phyloP scores from a whole-genome alignment of 2,797 vertebrate genomes.

The Ctenosaura bakeri region DNA sequence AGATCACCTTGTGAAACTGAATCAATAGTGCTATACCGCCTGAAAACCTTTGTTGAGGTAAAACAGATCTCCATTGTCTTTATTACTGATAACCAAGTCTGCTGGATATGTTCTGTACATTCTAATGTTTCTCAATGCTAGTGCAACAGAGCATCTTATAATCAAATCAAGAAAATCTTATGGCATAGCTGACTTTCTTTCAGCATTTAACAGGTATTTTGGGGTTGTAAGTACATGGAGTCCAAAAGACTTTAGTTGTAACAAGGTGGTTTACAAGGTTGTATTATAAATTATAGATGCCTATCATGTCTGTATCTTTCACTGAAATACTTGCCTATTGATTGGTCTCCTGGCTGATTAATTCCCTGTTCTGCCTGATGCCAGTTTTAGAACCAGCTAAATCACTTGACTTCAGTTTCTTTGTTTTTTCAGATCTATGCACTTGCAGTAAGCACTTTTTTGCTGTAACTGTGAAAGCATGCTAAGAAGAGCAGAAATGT shows the following conservation, averaged over 20 bases:
- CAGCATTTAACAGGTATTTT: background rate
- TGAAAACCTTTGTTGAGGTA: constrained; percentile 1
- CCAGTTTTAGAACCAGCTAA: constrained; percentile 43
- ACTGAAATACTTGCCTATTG: constrained; percentile 35
- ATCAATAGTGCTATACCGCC: background rate
- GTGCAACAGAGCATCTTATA: background rate
- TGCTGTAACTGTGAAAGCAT: constrained; percentile 50
- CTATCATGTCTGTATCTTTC: constrained; percentile 38
- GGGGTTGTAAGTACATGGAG: constrained; percentile 14
- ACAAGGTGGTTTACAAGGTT: constrained; percentile 25
- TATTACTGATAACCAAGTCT: background rate
- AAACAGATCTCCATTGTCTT: constrained; percentile 9
- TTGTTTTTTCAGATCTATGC: constrained; percentile 48
- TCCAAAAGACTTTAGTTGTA: constrained; percentile 1
- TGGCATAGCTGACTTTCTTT: background rate
- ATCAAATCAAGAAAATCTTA: constrained; percentile 10
- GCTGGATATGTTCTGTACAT: background rate
- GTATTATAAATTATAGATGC: constrained; percentile 54
- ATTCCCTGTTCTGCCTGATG: constrained; percentile 32
- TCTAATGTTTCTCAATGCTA: background rate
- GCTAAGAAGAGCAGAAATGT: constrained; percentile 57
- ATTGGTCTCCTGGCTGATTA: constrained; percentile 46
- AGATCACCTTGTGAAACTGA: constrained; percentile 18
- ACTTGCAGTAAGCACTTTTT: constrained; percentile 68
- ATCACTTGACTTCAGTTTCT: constrained; percentile 57